These are phyloP conservation scores for Corvus cornix DNA, from an alignment of 2,113 vertebrate species.

Conservation along the genomic window DNA sequence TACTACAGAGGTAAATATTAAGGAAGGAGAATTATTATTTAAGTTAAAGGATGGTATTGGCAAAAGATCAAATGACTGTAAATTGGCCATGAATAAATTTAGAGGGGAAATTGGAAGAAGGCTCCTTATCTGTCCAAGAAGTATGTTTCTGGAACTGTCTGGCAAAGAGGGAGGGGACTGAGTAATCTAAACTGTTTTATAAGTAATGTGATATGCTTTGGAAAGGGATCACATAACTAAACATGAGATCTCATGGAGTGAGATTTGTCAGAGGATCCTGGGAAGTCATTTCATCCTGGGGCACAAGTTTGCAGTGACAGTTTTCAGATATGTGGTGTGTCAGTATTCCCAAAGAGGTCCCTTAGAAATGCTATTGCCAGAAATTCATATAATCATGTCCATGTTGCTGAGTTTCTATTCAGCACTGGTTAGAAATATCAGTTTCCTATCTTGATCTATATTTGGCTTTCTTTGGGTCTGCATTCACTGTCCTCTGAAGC, in stretches of 20 bases:
- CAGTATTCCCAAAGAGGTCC: background rate
- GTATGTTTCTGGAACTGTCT: background rate
- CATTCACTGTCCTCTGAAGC: background rate
- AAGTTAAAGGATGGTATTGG: constrained; percentile 29
- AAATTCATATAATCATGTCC: background rate
- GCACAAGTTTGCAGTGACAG: background rate
- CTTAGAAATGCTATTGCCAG: background rate
- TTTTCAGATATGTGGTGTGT: background rate
- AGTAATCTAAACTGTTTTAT: background rate
- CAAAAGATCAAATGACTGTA: constrained; percentile 41
- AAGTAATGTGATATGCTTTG: background rate
- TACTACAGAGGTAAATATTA: constrained; percentile 41
- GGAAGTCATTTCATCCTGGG: background rate
- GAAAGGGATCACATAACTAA: background rate
- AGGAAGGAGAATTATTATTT: constrained; percentile 16
- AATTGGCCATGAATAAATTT: constrained; percentile 20
- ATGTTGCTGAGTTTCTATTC: background rate
- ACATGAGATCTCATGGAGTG: background rate
- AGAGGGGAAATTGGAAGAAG: background rate
- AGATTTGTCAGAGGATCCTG: background rate
- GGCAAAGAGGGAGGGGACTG: background rate
- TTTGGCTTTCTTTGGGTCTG: background rate
- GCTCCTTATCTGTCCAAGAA: background rate
- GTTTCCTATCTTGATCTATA: background rate
- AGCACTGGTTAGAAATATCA: background rate